Percentiles rank a stretch among this genome's conserved stretches.
phyloP scores from a whole-genome alignment of 2,113 vertebrate genomes.

The Panthera uncia region DNA sequence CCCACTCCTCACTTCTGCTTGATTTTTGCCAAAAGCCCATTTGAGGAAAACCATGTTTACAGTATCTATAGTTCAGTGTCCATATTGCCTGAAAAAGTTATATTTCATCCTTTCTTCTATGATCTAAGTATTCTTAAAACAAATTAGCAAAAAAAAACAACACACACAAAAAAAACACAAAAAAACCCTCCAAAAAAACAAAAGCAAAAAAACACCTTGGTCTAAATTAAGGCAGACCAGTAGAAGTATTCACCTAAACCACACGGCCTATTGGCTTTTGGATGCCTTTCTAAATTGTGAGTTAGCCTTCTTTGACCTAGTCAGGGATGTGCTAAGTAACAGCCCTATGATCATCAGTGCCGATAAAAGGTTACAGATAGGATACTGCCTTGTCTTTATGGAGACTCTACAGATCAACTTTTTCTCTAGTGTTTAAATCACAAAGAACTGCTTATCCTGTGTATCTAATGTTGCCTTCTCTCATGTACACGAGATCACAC shows the following conservation, averaged over 20 bases:
- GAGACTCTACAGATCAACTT: neutral
- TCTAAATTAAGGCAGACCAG: neutral
- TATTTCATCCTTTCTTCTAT: neutral
- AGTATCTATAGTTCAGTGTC: too few relatives aligned
- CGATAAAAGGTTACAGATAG: neutral
- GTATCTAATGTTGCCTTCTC: neutral
- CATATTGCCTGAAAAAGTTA: neutral
- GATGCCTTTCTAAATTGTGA: neutral
- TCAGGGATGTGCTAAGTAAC: neutral
- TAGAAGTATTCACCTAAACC: neutral
- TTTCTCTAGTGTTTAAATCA: neutral
- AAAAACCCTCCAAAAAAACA: too few relatives aligned
- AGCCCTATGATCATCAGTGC: neutral
- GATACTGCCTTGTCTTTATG: neutral
- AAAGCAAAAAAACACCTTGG: neutral
- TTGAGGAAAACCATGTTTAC: neutral
- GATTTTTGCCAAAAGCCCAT: conserved; percentile 1
- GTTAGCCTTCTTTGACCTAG: neutral
- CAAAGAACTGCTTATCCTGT: neutral
- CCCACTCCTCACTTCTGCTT: neutral
- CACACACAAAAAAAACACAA: too few relatives aligned
- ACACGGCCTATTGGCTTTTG: neutral
- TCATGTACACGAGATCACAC: neutral
- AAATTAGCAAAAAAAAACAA: neutral
- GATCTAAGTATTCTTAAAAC: neutral